Conservation (phyloP, 2,888 invertebrate species). For the Salticus scenicus region DNA sequence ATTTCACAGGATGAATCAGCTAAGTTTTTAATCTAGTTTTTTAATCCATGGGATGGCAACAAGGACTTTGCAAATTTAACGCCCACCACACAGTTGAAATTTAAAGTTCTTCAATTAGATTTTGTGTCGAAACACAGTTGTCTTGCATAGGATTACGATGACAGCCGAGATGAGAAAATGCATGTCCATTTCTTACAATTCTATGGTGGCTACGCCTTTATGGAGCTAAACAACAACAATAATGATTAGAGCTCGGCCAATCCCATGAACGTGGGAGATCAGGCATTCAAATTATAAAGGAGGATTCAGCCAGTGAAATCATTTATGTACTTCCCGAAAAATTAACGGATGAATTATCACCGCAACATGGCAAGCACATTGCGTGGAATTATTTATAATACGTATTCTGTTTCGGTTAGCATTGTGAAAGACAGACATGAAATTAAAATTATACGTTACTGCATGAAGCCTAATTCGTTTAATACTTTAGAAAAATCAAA, state of each 20-base stretch:
- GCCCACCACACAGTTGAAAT: background rate
- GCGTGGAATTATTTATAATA: too few relatives aligned
- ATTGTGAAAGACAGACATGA: too few relatives aligned
- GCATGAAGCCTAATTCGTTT: too few relatives aligned
- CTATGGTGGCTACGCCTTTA: background rate
- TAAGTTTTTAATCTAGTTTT: constrained; percentile 2
- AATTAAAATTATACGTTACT: too few relatives aligned
- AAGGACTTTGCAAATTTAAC: background rate
- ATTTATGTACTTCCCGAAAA: background rate
- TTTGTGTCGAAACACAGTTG: constrained; percentile 12
- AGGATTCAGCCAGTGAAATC: background rate
- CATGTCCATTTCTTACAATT: background rate
- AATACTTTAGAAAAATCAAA: too few relatives aligned
- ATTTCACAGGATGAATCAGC: constrained; percentile 8
- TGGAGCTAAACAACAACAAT: background rate
- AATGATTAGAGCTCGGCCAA: background rate
- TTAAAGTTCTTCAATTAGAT: constrained; percentile 5
- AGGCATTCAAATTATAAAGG: background rate
- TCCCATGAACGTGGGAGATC: constrained; percentile 1
- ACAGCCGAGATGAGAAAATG: background rate
- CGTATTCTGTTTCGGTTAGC: too few relatives aligned
- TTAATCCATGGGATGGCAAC: background rate
- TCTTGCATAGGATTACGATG: constrained; percentile 1
- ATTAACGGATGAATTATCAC: background rate
- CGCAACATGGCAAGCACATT: background rate